Base-by-base conservation (phyloP, 1,140 invertebrate genomes). In the Anastrepha ludens region DNA sequence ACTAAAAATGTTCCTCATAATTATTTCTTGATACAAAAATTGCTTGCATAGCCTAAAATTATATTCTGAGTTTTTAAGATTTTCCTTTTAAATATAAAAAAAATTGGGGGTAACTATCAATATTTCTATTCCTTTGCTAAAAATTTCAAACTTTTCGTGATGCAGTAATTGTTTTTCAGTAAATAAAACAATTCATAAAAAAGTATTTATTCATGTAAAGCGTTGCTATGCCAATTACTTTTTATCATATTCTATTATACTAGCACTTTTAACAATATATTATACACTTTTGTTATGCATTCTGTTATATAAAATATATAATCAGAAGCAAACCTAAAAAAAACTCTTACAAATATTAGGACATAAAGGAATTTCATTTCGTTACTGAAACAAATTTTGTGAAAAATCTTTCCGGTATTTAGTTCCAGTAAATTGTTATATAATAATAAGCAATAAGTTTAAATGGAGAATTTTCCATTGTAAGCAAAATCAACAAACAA, bases 251-350 rank as follows among this genome's bases (percentile, higher is more conserved):
- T 74, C 67, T 74, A 74, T 74, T 74, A 74, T 74, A 44, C 67
- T 74, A 74, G 67, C 67, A 74, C 67, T 44, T 74, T 74, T 74
- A 74, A 74, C 67, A 74, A 74, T 74, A 47, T 74, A 74, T 74
- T 74, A 39, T 74, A 74, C 67, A 74, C 13, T 74, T 74, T 6
- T 41, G 39, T 44, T 74, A 44, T 17, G 67, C 41, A 47, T 44
- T 44, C 39, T n/a, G 67, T 44, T 55, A 55, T 55, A 74, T 44
- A 74, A 74, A 74, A 74, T 44, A 74, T 74, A 74, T 47, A 62
- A 8, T 55, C 50, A 62, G 60, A 62, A 29, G 29, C 29, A 29
- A 29, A 29, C 0, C 29, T 29, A 0, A 29, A 29, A 29, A 62
- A 17, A 7, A 3, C 39, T 74, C 44, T 74, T 74, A 47, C 67